Evolutionary conservation across 2,113 vertebrate genomes (phyloP).

Genomic region (Panthera uncia): DNA sequence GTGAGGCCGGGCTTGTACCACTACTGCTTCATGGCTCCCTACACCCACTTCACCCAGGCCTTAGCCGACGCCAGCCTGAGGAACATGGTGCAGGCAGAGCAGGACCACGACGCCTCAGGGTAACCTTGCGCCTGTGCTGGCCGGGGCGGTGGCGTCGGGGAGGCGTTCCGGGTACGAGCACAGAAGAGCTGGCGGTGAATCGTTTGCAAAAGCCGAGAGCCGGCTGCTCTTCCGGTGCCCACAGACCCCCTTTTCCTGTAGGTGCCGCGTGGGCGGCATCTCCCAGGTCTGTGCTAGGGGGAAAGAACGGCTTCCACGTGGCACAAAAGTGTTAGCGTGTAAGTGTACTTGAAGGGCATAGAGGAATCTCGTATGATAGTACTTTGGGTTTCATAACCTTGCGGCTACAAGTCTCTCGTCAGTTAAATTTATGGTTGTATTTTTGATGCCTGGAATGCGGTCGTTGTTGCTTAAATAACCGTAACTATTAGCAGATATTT

Average conservation of each 20-base stretch:
- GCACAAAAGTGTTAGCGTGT: no score
- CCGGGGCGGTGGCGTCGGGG: fast-evolving
- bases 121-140: constrained; percentile 68
- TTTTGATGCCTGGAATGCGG: background rate
- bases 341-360: background rate
- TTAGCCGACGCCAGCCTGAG: constrained; percentile 96
- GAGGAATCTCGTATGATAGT: fast-evolving
- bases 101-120: constrained; percentile 95
- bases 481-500: background rate
- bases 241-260: background rate
- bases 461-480: background rate
- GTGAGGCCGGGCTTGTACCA: constrained; percentile 95
- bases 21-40: constrained; percentile 99
- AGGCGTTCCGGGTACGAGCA: background rate
- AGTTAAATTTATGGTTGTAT: background rate
- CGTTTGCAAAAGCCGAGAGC: background rate
- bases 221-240: background rate
- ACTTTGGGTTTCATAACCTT: background rate
- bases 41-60: constrained; percentile 98
- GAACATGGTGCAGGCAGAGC: constrained; percentile 97
- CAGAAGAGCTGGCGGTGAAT: background rate
- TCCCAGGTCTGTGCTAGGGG: background rate
- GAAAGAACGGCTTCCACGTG: background rate
- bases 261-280: no score
- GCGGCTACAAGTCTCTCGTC: background rate